Conservation (phyloP, 2,888 invertebrate genomes). For the Minunthozetes semirufus region DNA sequence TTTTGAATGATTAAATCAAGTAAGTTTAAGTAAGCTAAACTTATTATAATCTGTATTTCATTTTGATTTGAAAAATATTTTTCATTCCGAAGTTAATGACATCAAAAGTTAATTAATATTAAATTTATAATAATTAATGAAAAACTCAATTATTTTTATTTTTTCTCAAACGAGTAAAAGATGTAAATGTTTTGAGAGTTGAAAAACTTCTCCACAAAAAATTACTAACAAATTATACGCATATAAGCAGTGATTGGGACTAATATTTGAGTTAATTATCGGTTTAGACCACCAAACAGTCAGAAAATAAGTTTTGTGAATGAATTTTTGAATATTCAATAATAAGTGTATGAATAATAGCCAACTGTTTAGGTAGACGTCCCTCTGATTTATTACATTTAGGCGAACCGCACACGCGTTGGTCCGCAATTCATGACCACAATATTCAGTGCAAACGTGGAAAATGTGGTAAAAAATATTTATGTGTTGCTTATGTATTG, state of each 20-base stretch:
- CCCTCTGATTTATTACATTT: not conserved
- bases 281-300: no score
- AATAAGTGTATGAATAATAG: not conserved
- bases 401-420: not conserved
- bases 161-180: not conserved
- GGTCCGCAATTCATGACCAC: not conserved
- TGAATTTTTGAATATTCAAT: constrained; percentile 7
- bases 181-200: not conserved
- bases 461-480: not conserved
- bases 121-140: not conserved
- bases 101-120: no score
- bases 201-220: not conserved
- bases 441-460: not conserved
- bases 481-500: not conserved
- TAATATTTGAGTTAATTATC: not conserved
- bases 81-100: no score
- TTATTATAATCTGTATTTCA: no score
- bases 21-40: no score
- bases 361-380: constrained; percentile 19
- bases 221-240: not conserved
- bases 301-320: not conserved
- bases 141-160: not conserved
- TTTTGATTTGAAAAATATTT: no score
- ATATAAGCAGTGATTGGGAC: not conserved
- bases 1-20: no score